A percentile compares a stretch with the other conserved stretches of the same genome.
These are phyloP conservation scores for Ceramica pisi DNA, from an alignment of 2,888 invertebrate species.

Conservation along the genomic window DNA sequence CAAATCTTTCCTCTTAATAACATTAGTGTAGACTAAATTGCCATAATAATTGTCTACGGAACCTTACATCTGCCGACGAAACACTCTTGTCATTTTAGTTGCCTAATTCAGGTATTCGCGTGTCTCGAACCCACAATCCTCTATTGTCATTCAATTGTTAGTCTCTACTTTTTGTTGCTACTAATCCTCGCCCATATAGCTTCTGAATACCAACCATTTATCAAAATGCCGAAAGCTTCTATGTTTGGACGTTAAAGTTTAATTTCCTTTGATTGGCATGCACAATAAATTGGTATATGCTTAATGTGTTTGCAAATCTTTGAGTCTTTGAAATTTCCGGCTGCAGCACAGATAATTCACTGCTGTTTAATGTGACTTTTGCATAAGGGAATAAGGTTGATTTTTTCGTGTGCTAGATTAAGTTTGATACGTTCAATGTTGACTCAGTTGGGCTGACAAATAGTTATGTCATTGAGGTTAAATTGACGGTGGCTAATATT, in stretches of 20 bases:
- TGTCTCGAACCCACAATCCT: constrained; percentile 41
- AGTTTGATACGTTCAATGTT: constrained; percentile 61
- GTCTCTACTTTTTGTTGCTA: constrained; percentile 30
- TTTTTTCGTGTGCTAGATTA: constrained; percentile 19
- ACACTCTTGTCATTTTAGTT: constrained; percentile 16
- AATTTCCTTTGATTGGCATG: constrained; percentile 10
- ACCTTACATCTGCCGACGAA: neutral
- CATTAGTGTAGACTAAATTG: too few relatives aligned
- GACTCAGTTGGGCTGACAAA: constrained; percentile 72
- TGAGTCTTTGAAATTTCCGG: constrained; percentile 38
- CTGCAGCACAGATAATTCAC: constrained; percentile 6
- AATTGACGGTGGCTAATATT: constrained; percentile 70
- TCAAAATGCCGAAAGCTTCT: neutral
- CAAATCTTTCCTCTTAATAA: too few relatives aligned
- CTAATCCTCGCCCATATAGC: constrained; percentile 35
- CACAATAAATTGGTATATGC: constrained; percentile 12
- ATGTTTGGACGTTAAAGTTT: constrained; percentile 1
- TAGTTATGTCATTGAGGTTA: constrained; percentile 69
- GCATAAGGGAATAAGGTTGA: constrained; percentile 13
- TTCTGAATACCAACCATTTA: neutral
- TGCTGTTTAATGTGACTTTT: constrained; percentile 1
- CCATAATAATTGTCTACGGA: neutral
- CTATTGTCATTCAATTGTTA: constrained; percentile 49
- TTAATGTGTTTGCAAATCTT: constrained; percentile 55
- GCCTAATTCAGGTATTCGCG: constrained; percentile 46